Base-by-base conservation (phyloP, 2,113 vertebrate genomes). In the Thryonomys swinderianus region DNA sequence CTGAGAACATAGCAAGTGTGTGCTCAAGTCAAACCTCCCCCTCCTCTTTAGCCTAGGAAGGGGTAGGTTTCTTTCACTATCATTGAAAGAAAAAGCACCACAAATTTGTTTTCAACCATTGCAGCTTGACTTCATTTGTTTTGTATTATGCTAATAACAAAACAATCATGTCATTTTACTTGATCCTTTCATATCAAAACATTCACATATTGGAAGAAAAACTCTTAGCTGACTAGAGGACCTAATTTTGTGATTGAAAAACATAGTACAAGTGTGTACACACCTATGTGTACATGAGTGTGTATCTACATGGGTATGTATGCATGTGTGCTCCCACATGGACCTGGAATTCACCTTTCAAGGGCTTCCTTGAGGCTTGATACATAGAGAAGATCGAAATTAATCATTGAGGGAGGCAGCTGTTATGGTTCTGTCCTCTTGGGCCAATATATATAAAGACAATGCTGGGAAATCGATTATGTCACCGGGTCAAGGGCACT, bases 401-500 rank as follows among this genome's bases (percentile, higher is more conserved):
- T 97, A 97, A 97, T 79, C 96, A 42, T 79, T 87, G 73, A 91
- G 82, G 42, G 67, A 96, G 25, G 93, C 32, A 78, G 71, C 59
- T 93, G 85, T 82, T 86, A 84, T 0, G 0, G 8, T 32, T 94
- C 92, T 96, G 42, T 91, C 85, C 73, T 96, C 66, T 59, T 74
- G 92, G 84, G 91, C 86, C 89, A 96, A 84, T 85, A 94, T 42
- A 85, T 97, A 95, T 88, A 98, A 97, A 97, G 81, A 97, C 78
- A 97, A 79, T 84, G 88, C 89, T 84, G 7, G 51, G 95, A 98
- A 98, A 98, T 98, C 89, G 3, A 67, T 98, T 96, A 88, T 80
- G 95, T 97, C 92, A 48, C 59, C 95, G 97, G 95, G 96, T 98
- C 96, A 98, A 98, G 95, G 96, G 59, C 94, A 97, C 83, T 96